Evolutionary conservation across 1,140 invertebrate species (phyloP).

Genomic region (Drosophila repleta): DNA sequence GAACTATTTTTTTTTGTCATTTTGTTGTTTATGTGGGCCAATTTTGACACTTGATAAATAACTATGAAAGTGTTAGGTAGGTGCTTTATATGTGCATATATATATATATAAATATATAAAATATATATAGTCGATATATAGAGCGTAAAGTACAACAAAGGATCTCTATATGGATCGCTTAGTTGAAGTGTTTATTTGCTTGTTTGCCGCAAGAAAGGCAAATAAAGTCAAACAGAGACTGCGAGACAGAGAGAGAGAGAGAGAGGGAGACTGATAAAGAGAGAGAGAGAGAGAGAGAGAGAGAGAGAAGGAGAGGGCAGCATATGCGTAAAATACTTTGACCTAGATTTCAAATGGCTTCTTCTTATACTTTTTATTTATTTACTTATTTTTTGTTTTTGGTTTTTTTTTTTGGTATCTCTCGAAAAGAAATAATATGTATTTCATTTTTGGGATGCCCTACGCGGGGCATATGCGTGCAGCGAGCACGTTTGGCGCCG

Average conservation of each 20-base stretch:
- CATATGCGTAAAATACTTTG: constrained; percentile 76
- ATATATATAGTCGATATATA: constrained; percentile 10
- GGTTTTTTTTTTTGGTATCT: constrained; percentile 35
- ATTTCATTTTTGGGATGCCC: constrained; percentile 30
- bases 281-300: neutral
- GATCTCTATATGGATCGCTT: constrained; percentile 29
- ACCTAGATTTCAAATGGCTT: constrained; percentile 67
- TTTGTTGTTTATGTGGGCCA: constrained; percentile 29
- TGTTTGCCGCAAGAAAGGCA: constrained; percentile 22
- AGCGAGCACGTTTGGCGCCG: neutral
- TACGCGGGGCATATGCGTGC: constrained; percentile 23
- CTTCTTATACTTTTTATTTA: constrained; percentile 56
- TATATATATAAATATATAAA: constrained; percentile 7
- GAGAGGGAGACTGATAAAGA: neutral
- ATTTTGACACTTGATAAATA: constrained; percentile 37
- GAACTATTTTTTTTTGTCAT: constrained; percentile 18
- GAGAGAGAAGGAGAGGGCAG: constrained; percentile 2
- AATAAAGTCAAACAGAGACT: neutral
- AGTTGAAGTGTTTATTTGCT: constrained; percentile 27
- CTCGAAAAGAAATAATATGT: constrained; percentile 39
- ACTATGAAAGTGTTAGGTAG: neutral
- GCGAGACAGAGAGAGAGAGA: neutral
- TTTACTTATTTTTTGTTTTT: constrained; percentile 14
- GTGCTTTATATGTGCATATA: neutral
- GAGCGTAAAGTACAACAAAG: constrained; percentile 38